phyloP scores from a whole-genome alignment of 2,113 vertebrate species.

The Rhinopomastus cyanomelas region DNA sequence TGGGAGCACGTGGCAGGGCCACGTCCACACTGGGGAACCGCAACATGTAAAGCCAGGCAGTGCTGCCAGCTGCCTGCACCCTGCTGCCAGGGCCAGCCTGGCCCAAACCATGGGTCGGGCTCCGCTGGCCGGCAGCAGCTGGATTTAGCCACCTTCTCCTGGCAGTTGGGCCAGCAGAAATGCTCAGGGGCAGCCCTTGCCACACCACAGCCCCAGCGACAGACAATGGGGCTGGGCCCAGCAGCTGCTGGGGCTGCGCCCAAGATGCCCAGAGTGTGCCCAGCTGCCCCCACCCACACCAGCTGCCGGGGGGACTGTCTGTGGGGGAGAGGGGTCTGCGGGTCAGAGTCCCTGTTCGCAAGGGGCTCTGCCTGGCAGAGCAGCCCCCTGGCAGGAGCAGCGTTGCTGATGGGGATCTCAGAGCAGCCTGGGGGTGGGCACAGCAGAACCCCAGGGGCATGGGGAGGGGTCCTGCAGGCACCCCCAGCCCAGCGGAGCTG shows the following conservation, averaged over 20 bases:
- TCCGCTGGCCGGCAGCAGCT: not conserved
- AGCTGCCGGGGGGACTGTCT: not conserved
- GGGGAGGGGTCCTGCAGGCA: not conserved
- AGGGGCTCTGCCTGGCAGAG: not conserved
- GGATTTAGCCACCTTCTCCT: constrained; percentile 16
- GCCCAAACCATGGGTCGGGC: constrained; percentile 31
- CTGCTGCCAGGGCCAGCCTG: not conserved
- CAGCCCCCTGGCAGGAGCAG: not conserved
- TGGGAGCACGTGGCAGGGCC: not conserved
- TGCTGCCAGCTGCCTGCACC: not conserved
- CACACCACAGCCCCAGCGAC: not conserved
- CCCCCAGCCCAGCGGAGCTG: not conserved
- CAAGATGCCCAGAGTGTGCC: fast-evolving
- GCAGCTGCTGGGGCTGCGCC: not conserved
- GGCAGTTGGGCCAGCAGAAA: not conserved
- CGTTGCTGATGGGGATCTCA: fast-evolving
- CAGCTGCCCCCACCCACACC: not conserved
- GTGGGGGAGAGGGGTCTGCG: not conserved
- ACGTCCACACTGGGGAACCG: not conserved
- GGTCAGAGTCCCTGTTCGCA: not conserved
- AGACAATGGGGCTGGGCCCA: not conserved
- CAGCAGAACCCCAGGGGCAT: not conserved
- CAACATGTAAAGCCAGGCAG: not conserved
- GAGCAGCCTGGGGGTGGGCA: not conserved
- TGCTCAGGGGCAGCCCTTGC: not conserved